Base-by-base conservation (phyloP, 2,797 vertebrate genomes). In the Melopsittacus undulatus region DNA sequence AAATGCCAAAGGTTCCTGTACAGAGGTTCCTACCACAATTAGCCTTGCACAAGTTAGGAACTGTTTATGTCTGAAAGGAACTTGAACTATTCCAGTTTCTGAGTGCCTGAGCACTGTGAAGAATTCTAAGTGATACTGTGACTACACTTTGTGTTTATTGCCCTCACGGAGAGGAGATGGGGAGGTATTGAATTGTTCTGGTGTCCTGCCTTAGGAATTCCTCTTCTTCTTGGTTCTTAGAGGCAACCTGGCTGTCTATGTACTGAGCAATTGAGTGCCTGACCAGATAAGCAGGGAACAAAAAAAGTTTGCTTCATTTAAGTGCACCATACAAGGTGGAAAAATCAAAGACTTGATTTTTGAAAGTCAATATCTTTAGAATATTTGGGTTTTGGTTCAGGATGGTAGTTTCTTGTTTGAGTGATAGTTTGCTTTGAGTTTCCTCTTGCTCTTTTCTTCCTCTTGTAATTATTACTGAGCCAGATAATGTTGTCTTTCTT, bases 31-130 rank as follows among this genome's bases (percentile, higher is more conserved):
- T n/a, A 79, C 43, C 10, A 48, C 93, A 94, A 43, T 97, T 96
- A 94, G 76, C 80, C 76, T 87, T 69, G 46, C 96, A 67, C 30
- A 68, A 83, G 38, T 34, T 66, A 74, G 70, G 77, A 90, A 81
- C 85, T 96, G 94, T 93, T 96, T 94, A 79, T 92, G 90, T 66
- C 93, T 95, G 94, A 83, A 96, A 96, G 48, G 94, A 85, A 42
- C 45, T 52, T 46, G 86, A 82, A 77, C 56, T 75, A 18, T 96
- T 94, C 87, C 67, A 80, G 56, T 95, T 95, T 94, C 90, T 66
- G 32, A 90, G 75, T 93, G 77, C 85, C 90, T 77, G 85, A 83
- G 69, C 85, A 54, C 79, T 38, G 22, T 69, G 67, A 95, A 59
- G 79, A 72, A 90, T 97, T 94, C 59, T 63, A 64, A 64, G 88